phyloP scores from a whole-genome alignment of 2,797 vertebrate species.

The Pipistrellus nathusii region DNA sequence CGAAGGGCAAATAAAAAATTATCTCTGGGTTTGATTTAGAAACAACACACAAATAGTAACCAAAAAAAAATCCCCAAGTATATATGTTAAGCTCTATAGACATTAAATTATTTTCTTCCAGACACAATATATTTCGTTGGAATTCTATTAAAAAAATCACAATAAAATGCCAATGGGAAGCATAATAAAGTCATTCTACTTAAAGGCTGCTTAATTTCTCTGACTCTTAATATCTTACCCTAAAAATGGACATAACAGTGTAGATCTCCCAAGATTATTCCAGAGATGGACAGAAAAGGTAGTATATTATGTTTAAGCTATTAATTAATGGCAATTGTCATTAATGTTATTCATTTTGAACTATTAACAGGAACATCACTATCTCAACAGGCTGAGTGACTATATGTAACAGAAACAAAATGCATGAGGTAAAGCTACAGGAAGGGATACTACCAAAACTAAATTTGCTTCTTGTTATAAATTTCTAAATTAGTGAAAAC shows the following conservation, averaged over 20 bases:
- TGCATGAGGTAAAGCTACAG: background rate
- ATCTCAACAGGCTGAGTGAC: background rate
- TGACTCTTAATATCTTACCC: too few relatives aligned
- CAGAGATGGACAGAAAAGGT: background rate
- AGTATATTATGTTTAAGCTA: rapidly evolving
- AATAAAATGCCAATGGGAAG: too few relatives aligned
- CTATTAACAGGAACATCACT: background rate
- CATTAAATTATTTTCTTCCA: too few relatives aligned
- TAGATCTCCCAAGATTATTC: background rate
- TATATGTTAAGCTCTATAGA: too few relatives aligned
- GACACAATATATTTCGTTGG: too few relatives aligned
- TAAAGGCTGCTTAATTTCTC: too few relatives aligned
- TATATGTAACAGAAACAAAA: background rate
- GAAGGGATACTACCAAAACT: background rate
- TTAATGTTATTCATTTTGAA: background rate
- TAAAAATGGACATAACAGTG: background rate
- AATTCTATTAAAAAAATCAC: too few relatives aligned
- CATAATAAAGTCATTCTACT: too few relatives aligned
- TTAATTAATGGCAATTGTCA: background rate
- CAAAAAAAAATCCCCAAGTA: too few relatives aligned
- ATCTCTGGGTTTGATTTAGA: too few relatives aligned
- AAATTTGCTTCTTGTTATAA: background rate
- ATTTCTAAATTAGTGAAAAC: background rate
- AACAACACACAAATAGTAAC: too few relatives aligned
- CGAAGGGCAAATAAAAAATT: too few relatives aligned